A percentile compares a stretch with the other conserved stretches of the same genome.
Evolutionary conservation across 2,113 vertebrate genomes (phyloP).

Genomic region (Sylvietta virens): DNA sequence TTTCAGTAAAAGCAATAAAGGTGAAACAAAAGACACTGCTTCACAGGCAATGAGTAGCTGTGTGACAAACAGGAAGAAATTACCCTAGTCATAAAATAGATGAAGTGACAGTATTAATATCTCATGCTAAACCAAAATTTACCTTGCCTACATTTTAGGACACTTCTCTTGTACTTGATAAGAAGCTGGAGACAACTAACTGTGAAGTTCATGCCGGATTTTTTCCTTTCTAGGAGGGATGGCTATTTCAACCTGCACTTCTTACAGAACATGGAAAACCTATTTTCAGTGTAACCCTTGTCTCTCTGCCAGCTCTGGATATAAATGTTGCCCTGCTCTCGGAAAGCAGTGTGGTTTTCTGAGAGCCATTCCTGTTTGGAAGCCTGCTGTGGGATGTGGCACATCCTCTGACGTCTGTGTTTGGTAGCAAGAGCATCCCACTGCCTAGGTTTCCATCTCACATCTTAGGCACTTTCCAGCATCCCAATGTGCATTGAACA

Average conservation of each 20-base stretch:
- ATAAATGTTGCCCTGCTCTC: background rate
- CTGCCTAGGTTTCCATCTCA: background rate
- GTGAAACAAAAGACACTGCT: background rate
- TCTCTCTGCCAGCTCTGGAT: background rate
- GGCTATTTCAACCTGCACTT: background rate
- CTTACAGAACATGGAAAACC: background rate
- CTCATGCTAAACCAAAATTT: background rate
- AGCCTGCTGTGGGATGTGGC: background rate
- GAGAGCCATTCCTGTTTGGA: background rate
- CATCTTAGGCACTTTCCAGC: slow-evolving; percentile 14
- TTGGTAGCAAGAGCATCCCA: background rate
- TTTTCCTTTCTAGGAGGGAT: background rate
- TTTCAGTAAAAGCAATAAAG: background rate
- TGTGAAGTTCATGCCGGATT: background rate
- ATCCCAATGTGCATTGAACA: slow-evolving; percentile 41
- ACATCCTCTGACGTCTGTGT: background rate
- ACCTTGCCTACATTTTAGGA: background rate
- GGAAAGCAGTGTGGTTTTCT: background rate
- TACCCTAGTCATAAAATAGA: background rate
- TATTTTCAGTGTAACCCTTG: background rate
- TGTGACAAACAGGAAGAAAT: background rate
- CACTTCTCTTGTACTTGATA: background rate
- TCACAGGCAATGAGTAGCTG: background rate
- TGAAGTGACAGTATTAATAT: background rate
- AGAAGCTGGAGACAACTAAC: background rate